phyloP scores from a whole-genome alignment of 2,888 invertebrate genomes.

The Phalangium opilio region DNA sequence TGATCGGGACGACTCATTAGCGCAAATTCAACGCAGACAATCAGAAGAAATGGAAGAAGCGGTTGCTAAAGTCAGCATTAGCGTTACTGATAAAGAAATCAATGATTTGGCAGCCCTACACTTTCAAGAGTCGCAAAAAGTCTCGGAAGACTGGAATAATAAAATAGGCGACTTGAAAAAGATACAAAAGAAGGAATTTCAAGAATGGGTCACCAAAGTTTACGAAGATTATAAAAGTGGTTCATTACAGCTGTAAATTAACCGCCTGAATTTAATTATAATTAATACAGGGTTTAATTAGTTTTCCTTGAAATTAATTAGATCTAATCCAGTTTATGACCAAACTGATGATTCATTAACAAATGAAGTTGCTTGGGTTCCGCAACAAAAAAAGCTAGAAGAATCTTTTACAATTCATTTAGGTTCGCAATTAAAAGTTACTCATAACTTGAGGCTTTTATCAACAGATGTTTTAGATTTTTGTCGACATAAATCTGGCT shows the following conservation, averaged over 20 bases:
- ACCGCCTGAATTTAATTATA: background rate
- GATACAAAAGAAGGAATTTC: slow-evolving; percentile 69
- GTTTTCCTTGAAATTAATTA: background rate
- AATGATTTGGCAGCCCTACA: slow-evolving; percentile 59
- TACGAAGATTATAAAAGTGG: slow-evolving; percentile 49
- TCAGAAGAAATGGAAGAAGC: slow-evolving; percentile 77
- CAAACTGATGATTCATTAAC: background rate
- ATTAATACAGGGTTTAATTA: too few relatives aligned
- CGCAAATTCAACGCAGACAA: slow-evolving; percentile 42
- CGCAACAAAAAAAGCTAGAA: slow-evolving; percentile 42
- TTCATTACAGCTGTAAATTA: slow-evolving; percentile 22
- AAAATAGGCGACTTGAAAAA: slow-evolving; percentile 69
- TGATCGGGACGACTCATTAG: slow-evolving; percentile 32
- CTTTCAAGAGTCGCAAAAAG: slow-evolving; percentile 49
- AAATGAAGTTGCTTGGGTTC: slow-evolving; percentile 19
- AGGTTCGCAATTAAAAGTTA: slow-evolving; percentile 94
- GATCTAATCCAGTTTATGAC: slow-evolving; percentile 18
- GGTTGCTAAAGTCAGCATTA: slow-evolving; percentile 56
- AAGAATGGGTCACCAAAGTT: slow-evolving; percentile 73
- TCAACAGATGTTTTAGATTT: slow-evolving; percentile 70
- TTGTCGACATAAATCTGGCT: slow-evolving; percentile 35
- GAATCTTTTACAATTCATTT: slow-evolving; percentile 96
- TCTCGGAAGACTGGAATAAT: slow-evolving; percentile 58
- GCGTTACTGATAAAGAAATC: slow-evolving; percentile 65
- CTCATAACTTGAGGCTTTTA: slow-evolving; percentile 87